A percentile compares a stretch with the other conserved stretches of the same genome.
Evolutionary conservation across 2,113 vertebrate species (phyloP).

Genomic region (Galemys pyrenaicus): DNA sequence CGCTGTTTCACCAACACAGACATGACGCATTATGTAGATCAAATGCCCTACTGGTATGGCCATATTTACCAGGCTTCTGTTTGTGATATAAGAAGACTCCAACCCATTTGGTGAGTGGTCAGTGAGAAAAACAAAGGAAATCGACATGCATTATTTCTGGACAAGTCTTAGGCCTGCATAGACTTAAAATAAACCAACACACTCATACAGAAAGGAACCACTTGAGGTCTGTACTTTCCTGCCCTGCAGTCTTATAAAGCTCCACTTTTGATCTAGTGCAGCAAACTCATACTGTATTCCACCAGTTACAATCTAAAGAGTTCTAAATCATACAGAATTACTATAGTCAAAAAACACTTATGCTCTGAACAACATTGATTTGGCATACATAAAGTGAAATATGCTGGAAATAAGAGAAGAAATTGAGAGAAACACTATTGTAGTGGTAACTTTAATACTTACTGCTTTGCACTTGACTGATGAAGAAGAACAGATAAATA

Average conservation of each 20-base stretch:
- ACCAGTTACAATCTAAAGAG: background rate
- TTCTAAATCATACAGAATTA: constrained; percentile 29
- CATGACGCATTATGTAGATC: background rate
- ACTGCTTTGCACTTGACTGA: constrained; percentile 37
- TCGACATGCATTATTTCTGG: background rate
- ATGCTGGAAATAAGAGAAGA: constrained; percentile 14
- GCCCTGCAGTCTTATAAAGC: background rate
- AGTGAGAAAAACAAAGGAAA: background rate
- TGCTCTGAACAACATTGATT: constrained; percentile 42
- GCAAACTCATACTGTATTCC: constrained; percentile 4
- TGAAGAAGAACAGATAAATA: constrained; percentile 61
- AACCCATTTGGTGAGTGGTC: background rate
- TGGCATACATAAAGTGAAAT: constrained; percentile 29
- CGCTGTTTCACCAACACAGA: background rate
- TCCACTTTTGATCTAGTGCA: background rate
- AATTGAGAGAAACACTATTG: constrained; percentile 54
- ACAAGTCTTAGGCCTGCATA: background rate
- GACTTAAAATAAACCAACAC: background rate
- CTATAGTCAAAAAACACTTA: constrained; percentile 43
- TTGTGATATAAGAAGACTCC: background rate
- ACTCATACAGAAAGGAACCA: background rate
- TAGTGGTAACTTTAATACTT: constrained; percentile 16
- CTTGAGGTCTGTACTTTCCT: background rate
- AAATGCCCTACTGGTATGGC: background rate
- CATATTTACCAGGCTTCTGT: background rate